Evolutionary conservation across 2,888 invertebrate species (phyloP).

Genomic region (Ephialtes manifestator): DNA sequence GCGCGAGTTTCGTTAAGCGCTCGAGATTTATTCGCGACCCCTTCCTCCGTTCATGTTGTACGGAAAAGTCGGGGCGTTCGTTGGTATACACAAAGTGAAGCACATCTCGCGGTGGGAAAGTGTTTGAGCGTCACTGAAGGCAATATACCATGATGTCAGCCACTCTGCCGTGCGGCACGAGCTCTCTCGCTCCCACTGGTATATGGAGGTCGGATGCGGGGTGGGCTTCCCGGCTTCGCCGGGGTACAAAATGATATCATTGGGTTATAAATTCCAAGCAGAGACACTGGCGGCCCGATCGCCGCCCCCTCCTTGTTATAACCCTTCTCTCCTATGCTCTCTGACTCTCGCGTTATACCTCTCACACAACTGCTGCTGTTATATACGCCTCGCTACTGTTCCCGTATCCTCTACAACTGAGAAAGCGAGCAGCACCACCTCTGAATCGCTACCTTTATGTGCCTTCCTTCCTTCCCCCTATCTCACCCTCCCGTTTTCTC

Average conservation of each 20-base stretch:
- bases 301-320: slow-evolving; percentile 78
- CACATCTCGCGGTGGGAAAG: slow-evolving; percentile 73
- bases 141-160: slow-evolving; percentile 85
- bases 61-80: slow-evolving; percentile 54
- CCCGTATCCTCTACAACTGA: slow-evolving; percentile 55
- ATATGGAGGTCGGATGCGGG: slow-evolving; percentile 71
- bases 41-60: slow-evolving; percentile 50
- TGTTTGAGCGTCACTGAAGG: slow-evolving; percentile 84
- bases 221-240: slow-evolving; percentile 82
- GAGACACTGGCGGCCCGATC: slow-evolving; percentile 84
- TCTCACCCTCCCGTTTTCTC: slow-evolving; percentile 83
- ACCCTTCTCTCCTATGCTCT: slow-evolving; percentile 76
- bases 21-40: slow-evolving; percentile 75
- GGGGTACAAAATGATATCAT: slow-evolving; percentile 85
- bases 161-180: slow-evolving; percentile 78
- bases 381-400: slow-evolving; percentile 63
- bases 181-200: slow-evolving; percentile 61
- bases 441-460: slow-evolving; percentile 73
- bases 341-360: slow-evolving; percentile 68
- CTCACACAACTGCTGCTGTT: slow-evolving; percentile 1
- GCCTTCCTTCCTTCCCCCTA: slow-evolving; percentile 71
- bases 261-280: slow-evolving; percentile 85
- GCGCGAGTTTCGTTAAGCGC: slow-evolving; percentile 75
- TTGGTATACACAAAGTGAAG: slow-evolving; percentile 48
- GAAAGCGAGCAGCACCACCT: slow-evolving; percentile 60